phyloP scores from a whole-genome alignment of 1,140 invertebrate species.

The Drosophila neocordata region DNA sequence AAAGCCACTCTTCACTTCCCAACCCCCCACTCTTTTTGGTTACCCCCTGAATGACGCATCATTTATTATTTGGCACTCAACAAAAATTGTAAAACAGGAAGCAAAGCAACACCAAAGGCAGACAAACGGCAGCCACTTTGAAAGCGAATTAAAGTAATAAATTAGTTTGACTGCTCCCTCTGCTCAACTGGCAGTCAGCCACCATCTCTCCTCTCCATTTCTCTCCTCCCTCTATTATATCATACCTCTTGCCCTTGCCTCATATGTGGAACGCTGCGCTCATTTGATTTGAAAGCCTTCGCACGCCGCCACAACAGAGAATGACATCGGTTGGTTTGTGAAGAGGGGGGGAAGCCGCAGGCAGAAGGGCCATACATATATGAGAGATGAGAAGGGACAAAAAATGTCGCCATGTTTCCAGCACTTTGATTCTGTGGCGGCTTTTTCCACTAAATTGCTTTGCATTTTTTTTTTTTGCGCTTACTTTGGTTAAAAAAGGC shows the following conservation, averaged over 20 bases:
- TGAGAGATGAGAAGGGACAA: conserved; percentile 27
- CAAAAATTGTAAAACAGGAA: conserved; percentile 65
- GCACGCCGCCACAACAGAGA: conserved; percentile 19
- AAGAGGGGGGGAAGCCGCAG: not conserved
- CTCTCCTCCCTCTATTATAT: not conserved
- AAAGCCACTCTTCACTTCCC: not conserved
- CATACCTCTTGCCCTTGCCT: not conserved
- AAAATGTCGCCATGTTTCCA: conserved; percentile 22
- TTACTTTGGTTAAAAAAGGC: not conserved
- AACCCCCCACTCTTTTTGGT: not conserved
- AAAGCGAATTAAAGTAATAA: conserved; percentile 71
- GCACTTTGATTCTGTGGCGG: conserved; percentile 16
- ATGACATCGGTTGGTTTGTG: too few relatives aligned
- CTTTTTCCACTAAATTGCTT: conserved; percentile 70
- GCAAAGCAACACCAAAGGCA: conserved; percentile 20
- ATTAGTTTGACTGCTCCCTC: conserved; percentile 55
- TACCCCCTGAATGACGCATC: conserved; percentile 54
- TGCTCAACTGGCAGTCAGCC: conserved; percentile 35
- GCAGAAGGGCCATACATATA: conserved; percentile 37
- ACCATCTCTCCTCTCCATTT: not conserved
- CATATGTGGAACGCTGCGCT: conserved; percentile 39
- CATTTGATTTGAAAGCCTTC: conserved; percentile 67
- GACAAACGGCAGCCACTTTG: conserved; percentile 66
- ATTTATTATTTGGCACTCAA: conserved; percentile 67
- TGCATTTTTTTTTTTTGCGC: conserved; percentile 37